Evolutionary conservation across 2,113 vertebrate genomes (phyloP), one percentile per base, ranked within the genome.

Genomic region (human (Homo sapiens)): DNA sequence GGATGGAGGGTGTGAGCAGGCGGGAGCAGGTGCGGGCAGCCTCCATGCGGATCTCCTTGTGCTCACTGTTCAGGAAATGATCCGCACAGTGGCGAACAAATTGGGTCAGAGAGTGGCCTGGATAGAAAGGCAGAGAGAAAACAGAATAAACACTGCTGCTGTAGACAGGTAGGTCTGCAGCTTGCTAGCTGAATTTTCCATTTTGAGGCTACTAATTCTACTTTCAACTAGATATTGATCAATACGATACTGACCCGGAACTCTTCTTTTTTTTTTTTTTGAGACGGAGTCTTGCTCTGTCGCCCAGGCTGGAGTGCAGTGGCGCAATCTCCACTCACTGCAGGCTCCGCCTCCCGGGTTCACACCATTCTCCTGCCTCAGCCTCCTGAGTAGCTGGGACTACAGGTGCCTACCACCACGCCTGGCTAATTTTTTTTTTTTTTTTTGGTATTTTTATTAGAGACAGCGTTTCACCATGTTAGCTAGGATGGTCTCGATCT

Each of bases 11-110:
- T 0, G 99, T 99, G 35, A 99, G 99, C 72, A 99, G 97, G 78
- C 99, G 99, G 0, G 99, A 99, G 98, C 99, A 99, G 20, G 99
- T 99, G 43, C 99, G 99, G 0, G 99, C 99, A 0, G 99, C 99
- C 82, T 99, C 99, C 99, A 99, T 99, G 12, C 99, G 99, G 95
- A 99, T 99, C 98, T 99, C 99, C 98, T 99, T 99, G 98, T 99
- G 99, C 25, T 99, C 99, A 0, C 99, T 99, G 99, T 99, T 99
- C 85, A 99, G 98, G 96, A 99, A 99, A 98, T 99, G 99, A 96
- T 99, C 99, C 0, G 99, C 99, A 2, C 99, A 99, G 97, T 99
- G 99, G 22, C 99, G 99, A n/a, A 99, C 99, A 96, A 99, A 99
- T 99, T 99, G 99, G 14, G 99, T 99, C 97, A 99, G 99, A 4